Conservation (phyloP, 2,797 vertebrate species). For the Hoplostethus atlanticus region DNA sequence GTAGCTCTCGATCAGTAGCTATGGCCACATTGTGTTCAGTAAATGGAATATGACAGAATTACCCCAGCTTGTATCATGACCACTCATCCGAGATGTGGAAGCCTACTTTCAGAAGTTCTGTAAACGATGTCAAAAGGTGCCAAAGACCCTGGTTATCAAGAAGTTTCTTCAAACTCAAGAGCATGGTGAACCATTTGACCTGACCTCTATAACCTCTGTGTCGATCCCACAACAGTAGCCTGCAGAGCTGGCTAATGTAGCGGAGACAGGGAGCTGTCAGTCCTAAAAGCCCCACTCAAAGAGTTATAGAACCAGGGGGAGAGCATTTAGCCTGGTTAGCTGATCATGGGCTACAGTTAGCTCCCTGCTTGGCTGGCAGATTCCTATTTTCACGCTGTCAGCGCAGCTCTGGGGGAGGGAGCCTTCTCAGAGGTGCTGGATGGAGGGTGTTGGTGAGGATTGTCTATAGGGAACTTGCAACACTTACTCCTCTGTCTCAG, state of each 20-base stretch:
- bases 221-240: constrained; percentile 29
- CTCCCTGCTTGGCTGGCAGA: constrained; percentile 71
- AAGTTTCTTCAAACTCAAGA: constrained; percentile 45
- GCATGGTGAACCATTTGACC: constrained; percentile 36
- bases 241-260: constrained; percentile 20
- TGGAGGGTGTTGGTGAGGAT: constrained; percentile 63
- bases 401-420: constrained; percentile 56
- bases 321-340: constrained; percentile 68
- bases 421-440: constrained; percentile 61
- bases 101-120: constrained; percentile 53
- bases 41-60: constrained; percentile 70
- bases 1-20: constrained; percentile 55
- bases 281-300: constrained; percentile 38
- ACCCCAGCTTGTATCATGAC: constrained; percentile 48
- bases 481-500: constrained; percentile 74
- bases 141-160: constrained; percentile 30
- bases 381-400: constrained; percentile 84
- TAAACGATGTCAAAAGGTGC: constrained; percentile 44
- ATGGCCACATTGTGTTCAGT: constrained; percentile 58
- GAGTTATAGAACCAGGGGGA: constrained; percentile 28
- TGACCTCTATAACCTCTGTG: constrained; percentile 51
- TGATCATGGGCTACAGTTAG: constrained; percentile 57
- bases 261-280: constrained; percentile 60
- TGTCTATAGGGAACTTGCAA: constrained; percentile 71
- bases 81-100: constrained; percentile 49